A percentile compares a stretch with the other conserved stretches of the same genome.
phyloP scores from a whole-genome alignment of 2,113 vertebrate species.

The Fukomys damarensis region DNA sequence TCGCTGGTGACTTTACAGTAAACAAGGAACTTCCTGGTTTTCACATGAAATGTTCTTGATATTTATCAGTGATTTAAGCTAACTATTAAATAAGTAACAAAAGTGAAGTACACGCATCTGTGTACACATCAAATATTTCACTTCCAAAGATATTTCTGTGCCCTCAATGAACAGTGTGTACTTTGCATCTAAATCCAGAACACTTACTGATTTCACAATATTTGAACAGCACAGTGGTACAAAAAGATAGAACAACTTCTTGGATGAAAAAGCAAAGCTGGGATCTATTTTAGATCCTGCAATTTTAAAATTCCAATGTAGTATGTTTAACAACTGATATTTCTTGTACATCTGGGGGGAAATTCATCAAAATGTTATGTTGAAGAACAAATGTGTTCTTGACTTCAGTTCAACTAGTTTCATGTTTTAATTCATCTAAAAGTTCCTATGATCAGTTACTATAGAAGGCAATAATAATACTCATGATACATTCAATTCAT shows the following conservation, averaged over 20 bases:
- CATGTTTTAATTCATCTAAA: slow-evolving; percentile 25
- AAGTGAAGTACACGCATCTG: slow-evolving; percentile 55
- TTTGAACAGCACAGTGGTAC: slow-evolving; percentile 12
- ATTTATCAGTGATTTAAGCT: slow-evolving; percentile 60
- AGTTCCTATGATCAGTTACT: background rate
- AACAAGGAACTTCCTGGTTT: slow-evolving; percentile 57
- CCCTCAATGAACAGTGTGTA: slow-evolving; percentile 58
- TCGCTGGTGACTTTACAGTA: background rate
- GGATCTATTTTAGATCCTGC: background rate
- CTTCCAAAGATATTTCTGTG: slow-evolving; percentile 54
- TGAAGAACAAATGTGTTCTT: background rate
- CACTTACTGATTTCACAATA: slow-evolving; percentile 22
- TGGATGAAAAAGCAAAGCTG: background rate
- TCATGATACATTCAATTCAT: background rate
- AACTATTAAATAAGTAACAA: slow-evolving; percentile 62
- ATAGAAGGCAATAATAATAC: background rate
- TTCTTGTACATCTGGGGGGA: background rate
- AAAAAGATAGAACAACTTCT: background rate
- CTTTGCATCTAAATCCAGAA: slow-evolving; percentile 60
- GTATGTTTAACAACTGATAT: background rate
- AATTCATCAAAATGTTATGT: background rate
- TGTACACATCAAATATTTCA: slow-evolving; percentile 49
- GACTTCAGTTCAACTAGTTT: background rate
- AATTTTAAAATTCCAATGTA: slow-evolving; percentile 28
- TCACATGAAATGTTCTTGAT: slow-evolving; percentile 61